phyloP scores from a whole-genome alignment of 1,140 invertebrate species.

The Pseudoatta argentina region DNA sequence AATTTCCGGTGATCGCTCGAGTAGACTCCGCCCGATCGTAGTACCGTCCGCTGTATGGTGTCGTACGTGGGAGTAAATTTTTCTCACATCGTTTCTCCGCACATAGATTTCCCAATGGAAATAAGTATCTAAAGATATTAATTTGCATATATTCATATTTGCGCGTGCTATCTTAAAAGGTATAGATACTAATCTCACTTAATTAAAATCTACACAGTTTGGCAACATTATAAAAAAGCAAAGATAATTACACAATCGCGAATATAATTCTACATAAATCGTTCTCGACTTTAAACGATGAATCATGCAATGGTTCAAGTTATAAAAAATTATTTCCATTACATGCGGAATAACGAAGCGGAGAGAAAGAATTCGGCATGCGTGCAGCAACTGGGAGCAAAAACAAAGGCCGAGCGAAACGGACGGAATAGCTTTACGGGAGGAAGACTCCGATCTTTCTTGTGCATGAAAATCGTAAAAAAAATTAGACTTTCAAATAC shows the following conservation, averaged over 20 bases:
- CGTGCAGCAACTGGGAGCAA: slow-evolving; percentile 34
- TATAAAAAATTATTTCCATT: slow-evolving; percentile 15
- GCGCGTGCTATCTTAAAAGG: not conserved
- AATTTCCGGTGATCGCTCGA: slow-evolving; percentile 73
- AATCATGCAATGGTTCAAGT: not conserved
- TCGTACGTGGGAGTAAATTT: slow-evolving; percentile 54
- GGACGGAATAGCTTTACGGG: slow-evolving; percentile 11
- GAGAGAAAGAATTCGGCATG: slow-evolving; percentile 20
- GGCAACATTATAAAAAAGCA: not conserved
- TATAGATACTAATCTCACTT: slow-evolving; percentile 9
- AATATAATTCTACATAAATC: not conserved
- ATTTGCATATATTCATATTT: slow-evolving; percentile 37
- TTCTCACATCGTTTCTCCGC: slow-evolving; percentile 9
- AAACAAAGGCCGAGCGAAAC: slow-evolving; percentile 30
- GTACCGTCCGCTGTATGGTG: slow-evolving; percentile 3
- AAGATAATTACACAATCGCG: not conserved
- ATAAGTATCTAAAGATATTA: slow-evolving; percentile 48
- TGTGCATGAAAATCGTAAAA: slow-evolving; percentile 54
- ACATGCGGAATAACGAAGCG: not conserved
- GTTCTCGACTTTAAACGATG: not conserved
- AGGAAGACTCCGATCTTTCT: slow-evolving; percentile 45
- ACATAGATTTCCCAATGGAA: slow-evolving; percentile 61
- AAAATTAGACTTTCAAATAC: slow-evolving; percentile 74
- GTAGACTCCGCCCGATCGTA: slow-evolving; percentile 38
- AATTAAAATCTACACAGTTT: not conserved